Conservation (phyloP, 1,140 invertebrate species). For the Aporrectodea caliginosa region DNA sequence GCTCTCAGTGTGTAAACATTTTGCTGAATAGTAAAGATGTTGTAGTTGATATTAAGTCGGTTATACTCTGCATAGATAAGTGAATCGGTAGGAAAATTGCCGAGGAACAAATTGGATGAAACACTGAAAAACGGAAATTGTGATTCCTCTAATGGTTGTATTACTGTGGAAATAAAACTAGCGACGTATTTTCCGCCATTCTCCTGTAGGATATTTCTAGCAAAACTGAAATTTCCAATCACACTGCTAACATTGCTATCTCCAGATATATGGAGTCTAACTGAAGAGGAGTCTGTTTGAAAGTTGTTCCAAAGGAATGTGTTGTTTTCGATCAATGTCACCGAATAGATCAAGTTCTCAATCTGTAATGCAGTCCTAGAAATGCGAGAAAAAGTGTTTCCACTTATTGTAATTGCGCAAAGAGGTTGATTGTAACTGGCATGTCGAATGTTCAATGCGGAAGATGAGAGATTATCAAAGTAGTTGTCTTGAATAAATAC, state of each 20-base stretch:
- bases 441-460: background rate
- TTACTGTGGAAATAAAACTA: background rate
- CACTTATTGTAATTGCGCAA: background rate
- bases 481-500: background rate
- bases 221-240: background rate
- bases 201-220: background rate
- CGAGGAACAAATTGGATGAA: background rate
- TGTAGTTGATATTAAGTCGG: background rate
- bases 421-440: background rate
- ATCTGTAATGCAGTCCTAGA: background rate
- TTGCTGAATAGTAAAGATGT: background rate
- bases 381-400: background rate
- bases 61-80: background rate
- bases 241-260: background rate
- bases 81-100: background rate
- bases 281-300: background rate
- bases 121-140: background rate
- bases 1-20: background rate
- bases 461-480: background rate
- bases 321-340: background rate
- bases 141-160: background rate
- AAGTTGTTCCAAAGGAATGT: background rate
- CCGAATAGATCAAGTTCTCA: background rate
- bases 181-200: background rate
- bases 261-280: background rate